These are phyloP conservation scores for Phyllopteryx taeniolatus DNA, from an alignment of 2,113 vertebrate species.

Conservation along the genomic window DNA sequence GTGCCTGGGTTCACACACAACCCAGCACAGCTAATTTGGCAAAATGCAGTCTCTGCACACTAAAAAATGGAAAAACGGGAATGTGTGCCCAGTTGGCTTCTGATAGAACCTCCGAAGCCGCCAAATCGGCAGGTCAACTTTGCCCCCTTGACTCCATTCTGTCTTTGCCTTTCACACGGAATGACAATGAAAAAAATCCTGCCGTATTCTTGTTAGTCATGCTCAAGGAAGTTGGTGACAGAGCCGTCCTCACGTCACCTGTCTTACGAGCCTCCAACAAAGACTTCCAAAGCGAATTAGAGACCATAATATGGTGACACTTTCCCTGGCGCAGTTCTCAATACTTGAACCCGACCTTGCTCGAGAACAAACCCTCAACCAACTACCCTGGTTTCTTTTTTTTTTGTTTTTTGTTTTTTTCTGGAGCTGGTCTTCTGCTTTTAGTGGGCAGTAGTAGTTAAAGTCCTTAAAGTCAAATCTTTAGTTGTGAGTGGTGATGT, in stretches of 20 bases:
- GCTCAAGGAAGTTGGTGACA: neutral
- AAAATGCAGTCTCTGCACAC: too few relatives aligned
- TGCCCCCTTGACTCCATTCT: too few relatives aligned
- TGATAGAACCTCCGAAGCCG: too few relatives aligned
- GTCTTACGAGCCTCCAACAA: neutral
- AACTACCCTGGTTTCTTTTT: neutral
- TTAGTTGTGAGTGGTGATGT: neutral
- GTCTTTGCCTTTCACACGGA: too few relatives aligned
- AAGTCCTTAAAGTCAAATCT: neutral
- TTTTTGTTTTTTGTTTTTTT: neutral
- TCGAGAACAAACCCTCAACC: neutral
- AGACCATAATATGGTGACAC: neutral
- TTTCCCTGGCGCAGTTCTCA: neutral
- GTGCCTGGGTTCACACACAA: too few relatives aligned
- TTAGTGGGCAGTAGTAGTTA: neutral
- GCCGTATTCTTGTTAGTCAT: neutral
- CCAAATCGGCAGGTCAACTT: too few relatives aligned
- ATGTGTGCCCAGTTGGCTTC: too few relatives aligned
- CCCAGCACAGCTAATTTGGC: too few relatives aligned
- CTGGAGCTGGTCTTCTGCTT: neutral
- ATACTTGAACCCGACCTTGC: neutral
- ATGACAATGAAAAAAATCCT: too few relatives aligned
- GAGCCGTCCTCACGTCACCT: neutral
- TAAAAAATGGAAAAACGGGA: too few relatives aligned
- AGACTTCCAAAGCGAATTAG: neutral